phyloP scores from a whole-genome alignment of 2,888 invertebrate genomes.

The Epinotia brunnichana region DNA sequence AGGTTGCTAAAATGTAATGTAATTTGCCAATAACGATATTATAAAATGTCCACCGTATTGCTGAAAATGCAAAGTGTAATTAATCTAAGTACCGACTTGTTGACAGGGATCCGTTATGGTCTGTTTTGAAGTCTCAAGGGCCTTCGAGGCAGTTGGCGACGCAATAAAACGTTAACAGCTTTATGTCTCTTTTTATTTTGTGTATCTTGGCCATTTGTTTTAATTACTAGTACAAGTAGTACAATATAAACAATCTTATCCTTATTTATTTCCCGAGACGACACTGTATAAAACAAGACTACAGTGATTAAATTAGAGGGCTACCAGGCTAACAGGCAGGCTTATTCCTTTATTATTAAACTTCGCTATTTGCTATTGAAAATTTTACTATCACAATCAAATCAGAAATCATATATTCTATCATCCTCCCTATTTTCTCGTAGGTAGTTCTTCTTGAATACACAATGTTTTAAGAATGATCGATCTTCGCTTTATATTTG shows the following conservation, averaged over 20 bases:
- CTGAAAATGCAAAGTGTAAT: conserved; percentile 10
- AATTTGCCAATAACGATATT: neutral
- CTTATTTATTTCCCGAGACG: neutral
- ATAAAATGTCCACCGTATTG: neutral
- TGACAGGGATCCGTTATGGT: conserved; percentile 15
- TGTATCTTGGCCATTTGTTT: neutral
- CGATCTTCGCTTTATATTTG: neutral
- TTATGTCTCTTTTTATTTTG: conserved; percentile 3
- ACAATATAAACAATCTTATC: neutral
- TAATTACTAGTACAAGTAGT: neutral
- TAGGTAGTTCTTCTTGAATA: neutral
- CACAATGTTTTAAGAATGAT: neutral
- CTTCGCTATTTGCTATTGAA: no score
- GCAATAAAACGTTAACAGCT: neutral
- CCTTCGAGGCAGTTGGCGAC: conserved; percentile 5
- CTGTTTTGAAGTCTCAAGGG: conserved; percentile 18
- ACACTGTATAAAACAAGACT: no score
- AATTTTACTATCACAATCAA: no score
- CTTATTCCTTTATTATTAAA: no score
- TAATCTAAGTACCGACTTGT: conserved; percentile 9
- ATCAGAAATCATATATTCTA: no score
- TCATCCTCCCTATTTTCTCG: neutral
- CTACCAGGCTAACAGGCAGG: no score
- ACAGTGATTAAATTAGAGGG: no score
- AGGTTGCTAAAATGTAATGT: neutral